Percentiles rank a stretch among this genome's conserved stretches.
Evolutionary conservation across 2,888 invertebrate species (phyloP).

Genomic region (Microctonus hyperodae): DNA sequence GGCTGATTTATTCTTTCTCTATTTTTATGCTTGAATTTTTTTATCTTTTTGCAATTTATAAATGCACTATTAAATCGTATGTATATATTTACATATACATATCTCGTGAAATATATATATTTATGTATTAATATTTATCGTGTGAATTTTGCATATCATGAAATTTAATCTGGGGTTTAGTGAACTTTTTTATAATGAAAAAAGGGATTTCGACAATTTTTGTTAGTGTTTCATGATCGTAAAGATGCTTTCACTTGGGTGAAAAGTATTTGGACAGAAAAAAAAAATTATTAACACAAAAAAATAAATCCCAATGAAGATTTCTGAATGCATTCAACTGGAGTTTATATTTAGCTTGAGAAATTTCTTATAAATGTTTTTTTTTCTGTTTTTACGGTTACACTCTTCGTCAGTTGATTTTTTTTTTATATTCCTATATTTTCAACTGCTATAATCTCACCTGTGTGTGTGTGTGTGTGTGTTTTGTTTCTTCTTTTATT

Average conservation of each 20-base stretch:
- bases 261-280: background rate
- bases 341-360: conserved; percentile 51
- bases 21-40: background rate
- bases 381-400: conserved; percentile 4
- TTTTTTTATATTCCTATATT: conserved; percentile 13
- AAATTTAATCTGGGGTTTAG: background rate
- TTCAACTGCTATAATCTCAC: background rate
- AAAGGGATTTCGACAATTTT: background rate
- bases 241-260: background rate
- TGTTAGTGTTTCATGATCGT: background rate
- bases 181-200: too few relatives aligned
- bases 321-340: conserved; percentile 53
- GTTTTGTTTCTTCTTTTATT: too few relatives aligned
- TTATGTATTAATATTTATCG: too few relatives aligned
- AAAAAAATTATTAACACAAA: too few relatives aligned
- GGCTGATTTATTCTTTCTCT: conserved; percentile 23
- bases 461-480: background rate
- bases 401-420: conserved; percentile 9
- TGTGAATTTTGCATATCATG: too few relatives aligned
- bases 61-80: too few relatives aligned
- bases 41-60: background rate
- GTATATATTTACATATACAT: too few relatives aligned
- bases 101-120: too few relatives aligned
- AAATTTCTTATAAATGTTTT: conserved; percentile 43
- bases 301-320: conserved; percentile 41